phyloP scores from a whole-genome alignment of 2,797 vertebrate genomes.

The Coracias cyanogaster region DNA sequence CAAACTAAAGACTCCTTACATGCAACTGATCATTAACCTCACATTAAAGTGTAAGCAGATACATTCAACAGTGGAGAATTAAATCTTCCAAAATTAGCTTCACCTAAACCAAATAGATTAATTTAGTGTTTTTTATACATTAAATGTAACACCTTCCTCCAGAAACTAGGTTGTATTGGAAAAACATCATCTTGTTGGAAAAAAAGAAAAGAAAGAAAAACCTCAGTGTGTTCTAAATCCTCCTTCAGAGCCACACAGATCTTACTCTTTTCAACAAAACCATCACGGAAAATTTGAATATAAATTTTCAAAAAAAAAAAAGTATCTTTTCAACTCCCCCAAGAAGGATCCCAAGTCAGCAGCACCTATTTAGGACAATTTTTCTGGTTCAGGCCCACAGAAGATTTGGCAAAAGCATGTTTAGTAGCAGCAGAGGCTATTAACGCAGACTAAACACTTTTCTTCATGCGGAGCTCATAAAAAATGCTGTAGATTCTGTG shows the following conservation, averaged over 20 bases:
- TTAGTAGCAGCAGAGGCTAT: background rate
- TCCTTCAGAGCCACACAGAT: background rate
- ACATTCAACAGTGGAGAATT: background rate
- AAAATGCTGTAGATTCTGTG: background rate
- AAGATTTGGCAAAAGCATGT: background rate
- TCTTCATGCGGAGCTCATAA: background rate
- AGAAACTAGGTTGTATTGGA: background rate
- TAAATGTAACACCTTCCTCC: background rate
- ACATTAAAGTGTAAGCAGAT: background rate
- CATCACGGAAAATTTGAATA: background rate
- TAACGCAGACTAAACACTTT: background rate
- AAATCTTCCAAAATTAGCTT: background rate
- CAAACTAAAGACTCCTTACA: background rate
- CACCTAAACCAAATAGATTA: background rate
- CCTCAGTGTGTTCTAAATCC: background rate
- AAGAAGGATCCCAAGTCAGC: background rate
- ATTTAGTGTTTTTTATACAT: background rate
- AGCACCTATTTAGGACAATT: background rate
- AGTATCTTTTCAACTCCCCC: background rate
- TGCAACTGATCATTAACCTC: background rate
- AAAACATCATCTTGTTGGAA: background rate
- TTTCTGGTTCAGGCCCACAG: background rate
- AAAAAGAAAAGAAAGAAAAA: background rate
- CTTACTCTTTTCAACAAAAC: background rate
- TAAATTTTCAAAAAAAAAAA: background rate